Evolutionary conservation across 2,113 vertebrate genomes (phyloP).

Genomic region (Tricholaema leucomelas): DNA sequence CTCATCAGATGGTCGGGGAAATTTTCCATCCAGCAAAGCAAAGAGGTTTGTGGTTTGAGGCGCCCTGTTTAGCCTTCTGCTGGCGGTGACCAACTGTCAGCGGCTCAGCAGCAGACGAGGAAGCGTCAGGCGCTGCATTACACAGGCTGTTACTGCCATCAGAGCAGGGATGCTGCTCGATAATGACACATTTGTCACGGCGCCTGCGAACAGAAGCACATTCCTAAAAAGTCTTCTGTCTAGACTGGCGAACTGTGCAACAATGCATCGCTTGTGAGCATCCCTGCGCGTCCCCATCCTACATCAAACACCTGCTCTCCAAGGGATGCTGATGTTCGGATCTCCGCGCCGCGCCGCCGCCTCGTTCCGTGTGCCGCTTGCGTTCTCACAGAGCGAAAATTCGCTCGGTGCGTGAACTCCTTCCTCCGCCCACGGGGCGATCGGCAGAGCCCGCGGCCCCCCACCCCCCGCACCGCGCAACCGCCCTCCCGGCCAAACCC

Average conservation of each 20-base stretch:
- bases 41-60: not conserved
- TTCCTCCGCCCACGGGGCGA: not conserved
- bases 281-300: not conserved
- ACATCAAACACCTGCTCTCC: not conserved
- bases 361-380: accelerated
- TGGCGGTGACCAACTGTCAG: not conserved
- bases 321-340: accelerated
- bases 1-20: not conserved
- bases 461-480: not conserved
- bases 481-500: not conserved
- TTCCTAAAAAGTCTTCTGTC: not conserved
- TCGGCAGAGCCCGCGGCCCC: not conserved
- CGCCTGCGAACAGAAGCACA: not conserved
- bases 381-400: accelerated
- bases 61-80: not conserved
- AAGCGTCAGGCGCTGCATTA: not conserved
- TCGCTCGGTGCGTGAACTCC: not conserved
- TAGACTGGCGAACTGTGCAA: not conserved
- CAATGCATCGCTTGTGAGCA: not conserved
- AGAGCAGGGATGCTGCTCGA: not conserved
- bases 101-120: not conserved
- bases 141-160: not conserved
- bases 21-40: not conserved
- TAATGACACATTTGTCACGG: not conserved
- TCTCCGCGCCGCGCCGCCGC: not conserved